Evolutionary conservation across 2,113 vertebrate species (phyloP).

Genomic region (Coregonus clupeaformis): DNA sequence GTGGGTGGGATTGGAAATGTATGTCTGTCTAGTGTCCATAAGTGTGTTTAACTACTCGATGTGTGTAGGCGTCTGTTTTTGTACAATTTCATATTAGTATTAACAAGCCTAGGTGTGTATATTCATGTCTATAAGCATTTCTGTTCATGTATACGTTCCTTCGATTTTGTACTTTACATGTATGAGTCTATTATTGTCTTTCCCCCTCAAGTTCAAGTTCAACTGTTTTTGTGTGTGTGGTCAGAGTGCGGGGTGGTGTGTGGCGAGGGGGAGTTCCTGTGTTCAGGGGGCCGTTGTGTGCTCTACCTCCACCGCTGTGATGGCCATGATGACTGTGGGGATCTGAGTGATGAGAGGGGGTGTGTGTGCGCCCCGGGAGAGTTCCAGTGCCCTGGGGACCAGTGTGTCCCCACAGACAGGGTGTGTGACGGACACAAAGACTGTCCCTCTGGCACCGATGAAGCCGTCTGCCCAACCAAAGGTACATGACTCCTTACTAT

Average conservation of each 20-base stretch:
- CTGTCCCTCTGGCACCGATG: constrained; percentile 78
- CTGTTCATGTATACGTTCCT: no score
- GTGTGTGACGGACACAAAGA: constrained; percentile 80
- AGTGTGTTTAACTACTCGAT: not conserved
- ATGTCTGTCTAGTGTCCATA: not conserved
- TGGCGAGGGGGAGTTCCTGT: constrained; percentile 75
- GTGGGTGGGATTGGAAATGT: constrained; percentile 42
- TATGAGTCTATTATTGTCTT: constrained; percentile 1
- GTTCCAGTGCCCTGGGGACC: constrained; percentile 77
- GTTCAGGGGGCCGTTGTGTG: constrained; percentile 77
- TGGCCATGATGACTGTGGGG: constrained; percentile 84
- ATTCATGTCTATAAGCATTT: no score
- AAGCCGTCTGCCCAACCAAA: constrained; percentile 76
- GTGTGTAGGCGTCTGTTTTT: not conserved
- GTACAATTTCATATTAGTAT: no score
- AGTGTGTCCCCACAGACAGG: constrained; percentile 69
- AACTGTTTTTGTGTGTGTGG: not conserved
- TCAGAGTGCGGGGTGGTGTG: constrained; percentile 83
- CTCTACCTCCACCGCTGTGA: constrained; percentile 80
- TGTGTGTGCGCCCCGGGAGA: constrained; percentile 74
- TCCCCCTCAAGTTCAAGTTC: no score
- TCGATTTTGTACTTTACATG: no score
- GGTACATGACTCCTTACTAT: constrained; percentile 64
- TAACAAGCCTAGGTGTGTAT: no score
- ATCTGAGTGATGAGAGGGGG: constrained; percentile 81